phyloP scores from a whole-genome alignment of 2,888 invertebrate species.

The Lissocephala sabroskyi region DNA sequence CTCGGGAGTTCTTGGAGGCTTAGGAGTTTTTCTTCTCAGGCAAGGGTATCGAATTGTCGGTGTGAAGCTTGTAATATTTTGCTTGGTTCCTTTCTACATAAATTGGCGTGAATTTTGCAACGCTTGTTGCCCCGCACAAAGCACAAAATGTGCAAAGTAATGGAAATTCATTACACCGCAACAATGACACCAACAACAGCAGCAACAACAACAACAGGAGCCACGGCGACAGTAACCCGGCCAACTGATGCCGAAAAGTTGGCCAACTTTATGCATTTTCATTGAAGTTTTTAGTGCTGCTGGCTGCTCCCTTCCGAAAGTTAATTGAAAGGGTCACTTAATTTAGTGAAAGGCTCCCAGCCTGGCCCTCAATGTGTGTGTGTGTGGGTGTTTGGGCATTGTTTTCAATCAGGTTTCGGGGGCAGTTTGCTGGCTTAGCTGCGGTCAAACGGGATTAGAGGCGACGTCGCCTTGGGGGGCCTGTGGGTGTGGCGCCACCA shows the following conservation, averaged over 20 bases:
- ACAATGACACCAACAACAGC: conserved; percentile 4
- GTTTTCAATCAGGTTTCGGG: background rate
- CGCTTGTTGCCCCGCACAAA: too few species aligned
- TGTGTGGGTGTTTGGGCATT: background rate
- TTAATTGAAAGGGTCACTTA: conserved; percentile 57
- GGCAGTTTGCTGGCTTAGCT: background rate
- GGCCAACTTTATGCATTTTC: conserved; percentile 22
- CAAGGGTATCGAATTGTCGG: too few species aligned
- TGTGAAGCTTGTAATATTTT: too few species aligned
- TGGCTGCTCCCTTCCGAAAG: too few species aligned
- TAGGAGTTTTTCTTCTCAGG: too few species aligned
- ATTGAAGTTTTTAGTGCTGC: conserved; percentile 34
- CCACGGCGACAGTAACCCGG: too few species aligned
- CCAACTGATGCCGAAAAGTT: too few species aligned
- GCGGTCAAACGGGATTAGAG: too few species aligned
- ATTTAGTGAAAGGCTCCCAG: conserved; percentile 22
- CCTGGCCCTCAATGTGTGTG: background rate
- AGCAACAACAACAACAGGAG: conserved; percentile 1
- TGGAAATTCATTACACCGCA: conserved; percentile 52
- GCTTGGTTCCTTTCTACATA: too few species aligned
- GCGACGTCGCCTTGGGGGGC: background rate
- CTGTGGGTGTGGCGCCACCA: conserved; percentile 2
- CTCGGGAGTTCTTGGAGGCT: too few species aligned
- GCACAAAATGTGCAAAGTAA: conserved; percentile 57
- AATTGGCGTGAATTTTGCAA: too few species aligned